Base-by-base conservation (phyloP, 1,140 invertebrate species). In the Coptotermes formosanus region DNA sequence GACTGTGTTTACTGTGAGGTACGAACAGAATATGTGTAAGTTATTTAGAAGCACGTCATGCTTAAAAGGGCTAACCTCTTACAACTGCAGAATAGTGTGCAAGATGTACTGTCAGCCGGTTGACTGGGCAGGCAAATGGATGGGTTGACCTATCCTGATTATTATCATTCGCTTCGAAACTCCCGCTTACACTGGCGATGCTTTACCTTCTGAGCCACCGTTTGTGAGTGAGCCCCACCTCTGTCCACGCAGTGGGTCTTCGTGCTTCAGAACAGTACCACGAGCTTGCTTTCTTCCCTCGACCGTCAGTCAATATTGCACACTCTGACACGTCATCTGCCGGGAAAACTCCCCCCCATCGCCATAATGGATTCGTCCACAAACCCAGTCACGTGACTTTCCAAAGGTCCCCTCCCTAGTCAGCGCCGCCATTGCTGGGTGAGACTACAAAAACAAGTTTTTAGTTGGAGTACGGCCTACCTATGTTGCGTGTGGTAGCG, bases 311-410 rank as follows among this genome's bases (percentile, higher is more conserved):
- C 64, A 75, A 75, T 75, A 75, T 75, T 75, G 64, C 64, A 8
- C 14, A 75, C n/a, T 30, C 64, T 75, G 64, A 75, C 64, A 75
- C 64, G 64, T 75, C 64, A 75, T 75, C 64, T 75, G 64, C 64
- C 25, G 64, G 64, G 64, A 30, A 64, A 75, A 8, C 64, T 75
- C 64, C 64, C 64, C 64, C 8, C 64, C 3, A 16, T 25, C 14
- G 9, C 64, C 64, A 30, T 75, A 75, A 75, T 75, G 64, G 64
- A 75, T 75, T 75, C 64, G 64, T 30, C 64, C 64, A 75, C 64
- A 75, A 75, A 9, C 64, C 6, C n/a, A 30, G 64, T 75, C 64
- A 75, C 64, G 64, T 75, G 64, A 75, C 64, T 75, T 30, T 30
- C 64, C n/a, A 1, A 75, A n/a, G 64, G 64, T 75, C 64, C 64